Percentiles rank a stretch among this genome's conserved stretches.
Conservation (phyloP, 2,797 vertebrate species). For the Sparus aurata region DNA sequence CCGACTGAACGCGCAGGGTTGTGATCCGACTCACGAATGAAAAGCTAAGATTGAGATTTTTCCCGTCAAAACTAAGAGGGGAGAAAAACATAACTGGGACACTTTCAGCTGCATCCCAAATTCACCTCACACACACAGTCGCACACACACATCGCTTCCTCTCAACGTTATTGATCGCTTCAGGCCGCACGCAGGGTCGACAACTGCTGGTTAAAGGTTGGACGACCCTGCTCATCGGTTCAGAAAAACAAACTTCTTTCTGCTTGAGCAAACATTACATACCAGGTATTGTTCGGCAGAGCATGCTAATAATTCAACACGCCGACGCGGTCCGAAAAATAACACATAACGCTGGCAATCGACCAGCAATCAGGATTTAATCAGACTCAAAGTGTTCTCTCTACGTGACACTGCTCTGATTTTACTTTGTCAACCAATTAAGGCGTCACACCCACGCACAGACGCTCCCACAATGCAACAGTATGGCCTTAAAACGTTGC, state of each 20-base stretch:
- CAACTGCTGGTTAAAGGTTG: background rate
- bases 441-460: slow-evolving; percentile 12
- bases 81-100: slow-evolving; percentile 34
- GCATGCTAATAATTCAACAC: background rate
- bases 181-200: background rate
- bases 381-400: background rate
- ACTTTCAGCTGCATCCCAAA: slow-evolving; percentile 39
- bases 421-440: slow-evolving; percentile 14
- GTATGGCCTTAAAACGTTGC: background rate
- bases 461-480: background rate
- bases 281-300: background rate
- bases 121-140: slow-evolving; percentile 8
- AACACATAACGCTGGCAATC: background rate
- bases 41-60: slow-evolving; percentile 12
- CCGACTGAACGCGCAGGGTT: slow-evolving; percentile 4
- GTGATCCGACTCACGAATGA: slow-evolving; percentile 56
- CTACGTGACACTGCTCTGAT: background rate
- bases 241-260: slow-evolving; percentile 15
- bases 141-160: slow-evolving; percentile 4
- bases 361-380: background rate
- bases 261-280: slow-evolving; percentile 18
- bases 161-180: slow-evolving; percentile 15
- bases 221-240: background rate
- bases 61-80: slow-evolving; percentile 15
- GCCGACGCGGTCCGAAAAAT: background rate